A percentile compares a stretch with the other conserved stretches of the same genome.
Conservation (phyloP, 2,797 vertebrate genomes). For the Myotis daubentonii region DNA sequence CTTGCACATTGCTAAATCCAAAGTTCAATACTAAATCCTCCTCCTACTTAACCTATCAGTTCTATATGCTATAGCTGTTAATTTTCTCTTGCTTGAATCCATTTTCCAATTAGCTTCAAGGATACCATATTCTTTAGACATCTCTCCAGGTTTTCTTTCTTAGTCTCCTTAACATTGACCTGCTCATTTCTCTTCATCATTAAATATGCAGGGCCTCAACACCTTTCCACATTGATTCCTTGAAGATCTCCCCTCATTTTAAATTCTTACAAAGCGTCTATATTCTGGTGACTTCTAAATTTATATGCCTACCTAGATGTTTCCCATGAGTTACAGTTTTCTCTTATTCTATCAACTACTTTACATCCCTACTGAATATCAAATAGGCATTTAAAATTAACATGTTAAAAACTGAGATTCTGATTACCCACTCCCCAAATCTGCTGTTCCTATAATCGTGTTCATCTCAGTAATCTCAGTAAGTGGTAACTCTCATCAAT, state of each 20-base stretch:
- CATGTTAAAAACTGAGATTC: background rate
- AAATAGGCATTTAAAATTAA: background rate
- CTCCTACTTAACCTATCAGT: background rate
- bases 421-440: background rate
- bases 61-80: background rate
- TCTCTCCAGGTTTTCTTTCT: background rate
- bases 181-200: background rate
- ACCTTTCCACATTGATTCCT: background rate
- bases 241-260: background rate
- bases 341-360: background rate
- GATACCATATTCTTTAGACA: background rate
- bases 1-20: background rate
- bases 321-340: background rate
- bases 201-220: background rate
- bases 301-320: background rate
- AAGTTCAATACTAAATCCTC: background rate
- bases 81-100: background rate
- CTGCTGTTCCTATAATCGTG: background rate
- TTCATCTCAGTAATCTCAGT: background rate
- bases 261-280: background rate
- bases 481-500: background rate
- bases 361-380: background rate
- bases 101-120: background rate
- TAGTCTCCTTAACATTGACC: background rate
- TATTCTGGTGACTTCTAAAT: background rate